Evolutionary conservation across 2,797 vertebrate species (phyloP), one percentile per base, ranked within the genome.

Genomic region (Gambelia wislizenii): DNA sequence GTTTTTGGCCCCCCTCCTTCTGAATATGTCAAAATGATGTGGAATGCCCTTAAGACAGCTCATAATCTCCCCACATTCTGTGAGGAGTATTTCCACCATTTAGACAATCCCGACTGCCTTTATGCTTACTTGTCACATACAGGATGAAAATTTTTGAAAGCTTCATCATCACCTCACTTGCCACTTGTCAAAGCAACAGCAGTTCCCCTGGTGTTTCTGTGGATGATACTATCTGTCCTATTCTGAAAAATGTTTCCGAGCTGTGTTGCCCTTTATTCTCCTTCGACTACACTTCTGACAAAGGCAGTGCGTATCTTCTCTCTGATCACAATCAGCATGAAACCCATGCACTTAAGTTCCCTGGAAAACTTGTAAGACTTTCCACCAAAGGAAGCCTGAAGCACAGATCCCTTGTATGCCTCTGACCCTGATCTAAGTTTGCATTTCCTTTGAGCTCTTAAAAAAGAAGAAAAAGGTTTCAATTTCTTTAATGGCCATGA

Each of bases 341-440:
- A 87, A 42, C 5, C 54, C 2, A 1, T 9, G 33, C 39, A 1
- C 27, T 90, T 12, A 76, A 18, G 49, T 78, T 59, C 61, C 22
- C 47, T 39, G 80, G 85, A 79, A 84, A 84, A 72, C 83, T 3
- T 89, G 90, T 87, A 42, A 87, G 92, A 89, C 92, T 95, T 94
- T 95, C 95, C 95, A 94, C 89, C 47, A 95, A 96, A 87, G 88
- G 88, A 84, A 91, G 91, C 94, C 92, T 93, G 93, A 94, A 94
- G 94, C 95, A 91, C 87, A 91, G 90, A 74, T 79, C 91, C 91
- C 90, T 88, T 88, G 74, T 16, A 72, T 90, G 83, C 88, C 92
- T 94, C 92, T 96, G 96, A 95, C 95, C 95, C 95, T 89, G 95
- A 92, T 93, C 94, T 95, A 83, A 94, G 89, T 83, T 95, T 92